These are phyloP conservation scores for Spilogale gracilis DNA, from an alignment of 2,113 vertebrate species.

Conservation along the genomic window DNA sequence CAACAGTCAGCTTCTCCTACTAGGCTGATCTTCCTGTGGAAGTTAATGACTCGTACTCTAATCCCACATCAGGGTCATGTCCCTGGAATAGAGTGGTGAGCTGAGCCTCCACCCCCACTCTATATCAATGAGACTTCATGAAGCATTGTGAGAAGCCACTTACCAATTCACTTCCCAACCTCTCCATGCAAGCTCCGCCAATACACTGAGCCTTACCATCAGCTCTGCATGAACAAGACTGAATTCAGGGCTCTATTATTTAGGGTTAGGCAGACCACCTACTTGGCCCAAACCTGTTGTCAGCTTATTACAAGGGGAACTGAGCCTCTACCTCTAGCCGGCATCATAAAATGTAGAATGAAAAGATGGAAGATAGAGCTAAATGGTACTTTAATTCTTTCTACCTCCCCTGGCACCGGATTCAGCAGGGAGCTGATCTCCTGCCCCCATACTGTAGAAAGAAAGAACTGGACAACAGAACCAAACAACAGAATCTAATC, in stretches of 20 bases:
- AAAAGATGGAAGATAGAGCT: neutral
- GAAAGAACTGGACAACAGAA: neutral
- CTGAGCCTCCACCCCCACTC: neutral
- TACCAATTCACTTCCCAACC: neutral
- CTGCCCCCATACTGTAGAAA: accelerated
- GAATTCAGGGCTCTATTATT: neutral
- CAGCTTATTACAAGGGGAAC: neutral
- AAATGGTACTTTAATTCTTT: neutral
- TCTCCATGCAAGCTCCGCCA: neutral
- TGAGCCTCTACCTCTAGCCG: neutral
- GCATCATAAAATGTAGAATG: neutral
- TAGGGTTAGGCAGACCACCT: accelerated
- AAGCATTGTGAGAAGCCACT: neutral
- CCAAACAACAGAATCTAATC: neutral
- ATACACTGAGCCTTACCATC: neutral
- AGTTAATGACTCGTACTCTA: neutral
- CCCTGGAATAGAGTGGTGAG: neutral
- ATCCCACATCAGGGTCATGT: too few species aligned
- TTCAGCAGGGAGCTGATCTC: neutral
- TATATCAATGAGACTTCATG: neutral
- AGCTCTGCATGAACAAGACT: neutral
- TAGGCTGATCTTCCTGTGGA: neutral
- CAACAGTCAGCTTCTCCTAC: neutral
- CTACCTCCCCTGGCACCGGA: neutral
- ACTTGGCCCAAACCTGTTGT: neutral